Percentiles rank a stretch among this genome's conserved stretches.
phyloP scores from a whole-genome alignment of 2,797 vertebrate species.

The Eleutherodactylus coqui region DNA sequence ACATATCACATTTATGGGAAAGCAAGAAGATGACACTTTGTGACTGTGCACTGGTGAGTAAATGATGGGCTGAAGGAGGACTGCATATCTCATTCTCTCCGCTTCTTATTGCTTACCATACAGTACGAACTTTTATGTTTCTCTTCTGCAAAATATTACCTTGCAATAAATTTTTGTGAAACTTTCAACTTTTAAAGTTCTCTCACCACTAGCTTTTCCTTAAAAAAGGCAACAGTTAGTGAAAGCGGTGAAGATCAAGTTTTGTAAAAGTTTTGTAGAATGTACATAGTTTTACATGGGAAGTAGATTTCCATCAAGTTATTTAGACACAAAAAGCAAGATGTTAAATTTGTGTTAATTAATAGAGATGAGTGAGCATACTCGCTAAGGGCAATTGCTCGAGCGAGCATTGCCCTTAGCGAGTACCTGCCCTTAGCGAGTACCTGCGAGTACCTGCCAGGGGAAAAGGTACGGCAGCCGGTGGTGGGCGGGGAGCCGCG shows the following conservation, averaged over 20 bases:
- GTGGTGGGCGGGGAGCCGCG: too few species aligned
- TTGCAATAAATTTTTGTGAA: neutral
- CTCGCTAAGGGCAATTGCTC: too few species aligned
- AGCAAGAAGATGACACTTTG: neutral
- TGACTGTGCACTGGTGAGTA: neutral
- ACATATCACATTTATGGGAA: constrained; percentile 12
- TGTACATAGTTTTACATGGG: too few species aligned
- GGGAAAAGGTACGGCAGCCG: too few species aligned
- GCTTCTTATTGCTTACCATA: neutral
- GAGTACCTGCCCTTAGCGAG: too few species aligned
- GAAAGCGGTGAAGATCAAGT: neutral
- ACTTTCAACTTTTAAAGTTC: neutral
- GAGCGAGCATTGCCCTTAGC: too few species aligned
- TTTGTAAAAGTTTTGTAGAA: neutral
- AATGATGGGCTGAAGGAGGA: neutral
- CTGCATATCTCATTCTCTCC: neutral
- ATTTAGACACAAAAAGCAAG: too few species aligned
- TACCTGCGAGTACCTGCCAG: too few species aligned
- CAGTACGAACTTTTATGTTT: neutral
- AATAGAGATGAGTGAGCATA: too few species aligned
- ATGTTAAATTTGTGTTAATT: too few species aligned
- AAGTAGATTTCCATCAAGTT: too few species aligned
- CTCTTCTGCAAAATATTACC: neutral
- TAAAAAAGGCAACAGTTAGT: neutral
- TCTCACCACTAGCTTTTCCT: too few species aligned